These are phyloP conservation scores for Ceryle rudis DNA, from an alignment of 2,797 vertebrate genomes.

Conservation along the genomic window DNA sequence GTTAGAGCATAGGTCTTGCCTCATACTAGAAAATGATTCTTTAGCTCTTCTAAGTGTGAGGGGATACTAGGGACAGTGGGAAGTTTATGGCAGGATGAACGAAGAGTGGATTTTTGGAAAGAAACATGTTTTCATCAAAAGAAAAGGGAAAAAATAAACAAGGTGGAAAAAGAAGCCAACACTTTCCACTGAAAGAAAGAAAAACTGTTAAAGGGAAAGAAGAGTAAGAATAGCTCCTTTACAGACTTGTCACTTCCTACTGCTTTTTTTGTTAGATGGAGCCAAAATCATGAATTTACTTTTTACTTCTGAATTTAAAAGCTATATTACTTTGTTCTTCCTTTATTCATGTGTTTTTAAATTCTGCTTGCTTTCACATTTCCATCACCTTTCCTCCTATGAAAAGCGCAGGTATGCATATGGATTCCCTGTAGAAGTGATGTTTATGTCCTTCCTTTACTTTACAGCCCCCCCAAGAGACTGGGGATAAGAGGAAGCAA, in stretches of 20 bases:
- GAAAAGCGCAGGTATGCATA: not conserved
- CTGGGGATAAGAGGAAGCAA: not conserved
- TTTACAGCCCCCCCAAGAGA: not conserved
- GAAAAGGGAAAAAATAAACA: constrained; percentile 48
- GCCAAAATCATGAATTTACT: not conserved
- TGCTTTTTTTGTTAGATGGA: not conserved
- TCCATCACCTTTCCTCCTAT: not conserved
- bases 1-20: not conserved
- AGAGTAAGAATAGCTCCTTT: not conserved
- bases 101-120: constrained; percentile 39
- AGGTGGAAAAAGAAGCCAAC: not conserved
- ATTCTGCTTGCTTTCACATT: not conserved
- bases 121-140: constrained; percentile 50
- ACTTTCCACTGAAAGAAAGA: constrained; percentile 32
- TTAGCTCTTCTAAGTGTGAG: not conserved
- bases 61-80: constrained; percentile 27
- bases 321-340: not conserved
- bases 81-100: constrained; percentile 4
- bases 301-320: not conserved
- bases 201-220: not conserved
- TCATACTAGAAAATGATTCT: not conserved
- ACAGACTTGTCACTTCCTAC: not conserved
- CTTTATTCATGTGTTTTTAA: not conserved
- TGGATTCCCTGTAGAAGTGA: not conserved
- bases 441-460: not conserved